These are phyloP conservation scores for Ruditapes philippinarum DNA, from an alignment of 1,140 invertebrate species.

Conservation along the genomic window DNA sequence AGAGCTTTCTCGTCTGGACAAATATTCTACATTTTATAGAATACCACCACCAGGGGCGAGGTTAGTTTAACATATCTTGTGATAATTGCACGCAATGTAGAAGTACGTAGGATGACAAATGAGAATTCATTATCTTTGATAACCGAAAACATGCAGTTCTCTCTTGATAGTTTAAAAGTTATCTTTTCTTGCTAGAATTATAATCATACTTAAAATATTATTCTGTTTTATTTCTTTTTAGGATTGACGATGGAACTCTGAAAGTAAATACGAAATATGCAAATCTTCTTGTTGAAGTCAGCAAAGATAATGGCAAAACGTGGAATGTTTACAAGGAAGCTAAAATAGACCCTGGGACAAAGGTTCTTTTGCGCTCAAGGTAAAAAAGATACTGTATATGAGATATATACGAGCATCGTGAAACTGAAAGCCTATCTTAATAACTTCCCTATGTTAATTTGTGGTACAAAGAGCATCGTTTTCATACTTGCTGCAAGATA, in stretches of 20 bases:
- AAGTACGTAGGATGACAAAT: too few species aligned
- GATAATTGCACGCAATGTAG: too few species aligned
- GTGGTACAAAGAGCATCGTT: too few species aligned
- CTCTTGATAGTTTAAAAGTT: too few species aligned
- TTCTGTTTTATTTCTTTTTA: neutral
- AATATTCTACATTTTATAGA: conserved; percentile 67
- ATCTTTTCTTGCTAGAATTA: too few species aligned
- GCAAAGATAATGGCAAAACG: neutral
- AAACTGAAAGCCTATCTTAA: too few species aligned
- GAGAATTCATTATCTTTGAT: too few species aligned
- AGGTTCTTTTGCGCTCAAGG: neutral
- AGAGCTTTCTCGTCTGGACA: conserved; percentile 75
- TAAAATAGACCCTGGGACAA: neutral
- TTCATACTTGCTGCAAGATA: too few species aligned
- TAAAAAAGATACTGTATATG: neutral
- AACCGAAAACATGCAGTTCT: too few species aligned
- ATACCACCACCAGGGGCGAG: conserved; percentile 77
- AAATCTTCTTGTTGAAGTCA: conserved; percentile 2
- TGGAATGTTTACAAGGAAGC: neutral
- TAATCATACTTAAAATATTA: neutral
- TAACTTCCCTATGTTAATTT: too few species aligned
- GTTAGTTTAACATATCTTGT: conserved; percentile 65
- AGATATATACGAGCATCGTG: too few species aligned
- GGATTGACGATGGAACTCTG: neutral
- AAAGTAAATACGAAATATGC: conserved; percentile 38